Evolutionary conservation across 2,113 vertebrate species (phyloP).

Genomic region (Poeciliopsis prolifica): DNA sequence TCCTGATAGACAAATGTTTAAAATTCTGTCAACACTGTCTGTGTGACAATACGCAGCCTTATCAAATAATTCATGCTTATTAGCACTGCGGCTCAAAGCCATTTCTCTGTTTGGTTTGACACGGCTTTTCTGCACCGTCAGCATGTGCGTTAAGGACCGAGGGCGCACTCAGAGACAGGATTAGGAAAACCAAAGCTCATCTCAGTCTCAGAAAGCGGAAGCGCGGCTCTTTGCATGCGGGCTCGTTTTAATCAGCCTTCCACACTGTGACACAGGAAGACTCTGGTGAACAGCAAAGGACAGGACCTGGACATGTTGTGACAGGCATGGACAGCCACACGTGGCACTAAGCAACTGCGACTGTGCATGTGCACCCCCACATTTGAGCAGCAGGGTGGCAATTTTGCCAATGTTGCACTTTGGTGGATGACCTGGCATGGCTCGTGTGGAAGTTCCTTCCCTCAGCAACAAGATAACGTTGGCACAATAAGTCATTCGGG

Average conservation of each 20-base stretch:
- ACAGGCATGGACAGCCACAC: constrained; percentile 57
- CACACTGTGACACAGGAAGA: constrained; percentile 55
- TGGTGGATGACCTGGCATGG: constrained; percentile 58
- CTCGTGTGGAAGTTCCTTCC: constrained; percentile 47
- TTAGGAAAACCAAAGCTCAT: constrained; percentile 75
- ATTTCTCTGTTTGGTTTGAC: constrained; percentile 48
- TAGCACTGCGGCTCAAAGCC: constrained; percentile 45
- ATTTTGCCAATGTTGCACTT: constrained; percentile 63
- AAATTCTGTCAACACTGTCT: not conserved
- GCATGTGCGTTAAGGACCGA: constrained; percentile 46
- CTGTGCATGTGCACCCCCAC: constrained; percentile 32
- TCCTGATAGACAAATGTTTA: not conserved
- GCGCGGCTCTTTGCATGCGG: constrained; percentile 57
- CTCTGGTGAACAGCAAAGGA: constrained; percentile 47
- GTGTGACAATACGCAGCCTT: constrained; percentile 15
- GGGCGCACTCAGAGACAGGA: constrained; percentile 66
- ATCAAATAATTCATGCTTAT: constrained; percentile 46
- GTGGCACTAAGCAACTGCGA: constrained; percentile 40
- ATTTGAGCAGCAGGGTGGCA: constrained; percentile 40
- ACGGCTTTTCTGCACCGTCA: constrained; percentile 62
- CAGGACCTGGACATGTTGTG: constrained; percentile 51
- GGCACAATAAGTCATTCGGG: constrained; percentile 44
- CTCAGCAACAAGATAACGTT: constrained; percentile 56
- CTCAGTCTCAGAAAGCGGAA: constrained; percentile 57
- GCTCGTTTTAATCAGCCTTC: constrained; percentile 67